Evolutionary conservation across 2,113 vertebrate genomes (phyloP).

Genomic region (Callionymus lyra): DNA sequence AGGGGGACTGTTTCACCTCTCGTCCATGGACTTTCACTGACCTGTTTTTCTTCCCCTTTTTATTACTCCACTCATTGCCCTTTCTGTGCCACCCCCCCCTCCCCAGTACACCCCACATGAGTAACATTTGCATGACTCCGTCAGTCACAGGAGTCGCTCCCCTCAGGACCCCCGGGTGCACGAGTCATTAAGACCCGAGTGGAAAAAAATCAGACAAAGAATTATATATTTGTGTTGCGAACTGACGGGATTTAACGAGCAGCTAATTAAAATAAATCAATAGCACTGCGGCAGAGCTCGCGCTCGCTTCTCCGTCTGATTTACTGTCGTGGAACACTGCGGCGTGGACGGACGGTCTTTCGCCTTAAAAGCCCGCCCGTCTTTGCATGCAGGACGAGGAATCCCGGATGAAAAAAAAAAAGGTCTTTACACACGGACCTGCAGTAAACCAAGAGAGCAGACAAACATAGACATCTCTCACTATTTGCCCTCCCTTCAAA

Average conservation of each 20-base stretch:
- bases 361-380: slow-evolving; percentile 7
- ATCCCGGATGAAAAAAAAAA: not conserved
- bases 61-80: slow-evolving; percentile 60
- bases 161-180: slow-evolving; percentile 41
- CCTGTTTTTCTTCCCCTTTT: slow-evolving; percentile 64
- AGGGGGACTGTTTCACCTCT: slow-evolving; percentile 61
- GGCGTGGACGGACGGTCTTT: slow-evolving; percentile 17
- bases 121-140: slow-evolving; percentile 53
- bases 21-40: slow-evolving; percentile 63
- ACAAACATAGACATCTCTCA: slow-evolving; percentile 37
- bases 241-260: slow-evolving; percentile 69
- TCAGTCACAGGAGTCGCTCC: slow-evolving; percentile 43
- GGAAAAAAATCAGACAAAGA: slow-evolving; percentile 65
- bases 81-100: slow-evolving; percentile 46
- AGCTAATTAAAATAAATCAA: slow-evolving; percentile 78
- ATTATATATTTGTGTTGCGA: slow-evolving; percentile 72
- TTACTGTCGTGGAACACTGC: slow-evolving; percentile 39
- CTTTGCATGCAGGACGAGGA: not conserved
- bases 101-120: slow-evolving; percentile 25
- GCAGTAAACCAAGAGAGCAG: slow-evolving; percentile 25
- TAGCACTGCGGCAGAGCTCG: slow-evolving; percentile 63
- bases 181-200: slow-evolving; percentile 58
- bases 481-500: slow-evolving; percentile 42
- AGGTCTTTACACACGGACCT: not conserved
- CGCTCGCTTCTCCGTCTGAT: slow-evolving; percentile 35